phyloP scores from a whole-genome alignment of 2,888 invertebrate species.

The Plebejus argus region DNA sequence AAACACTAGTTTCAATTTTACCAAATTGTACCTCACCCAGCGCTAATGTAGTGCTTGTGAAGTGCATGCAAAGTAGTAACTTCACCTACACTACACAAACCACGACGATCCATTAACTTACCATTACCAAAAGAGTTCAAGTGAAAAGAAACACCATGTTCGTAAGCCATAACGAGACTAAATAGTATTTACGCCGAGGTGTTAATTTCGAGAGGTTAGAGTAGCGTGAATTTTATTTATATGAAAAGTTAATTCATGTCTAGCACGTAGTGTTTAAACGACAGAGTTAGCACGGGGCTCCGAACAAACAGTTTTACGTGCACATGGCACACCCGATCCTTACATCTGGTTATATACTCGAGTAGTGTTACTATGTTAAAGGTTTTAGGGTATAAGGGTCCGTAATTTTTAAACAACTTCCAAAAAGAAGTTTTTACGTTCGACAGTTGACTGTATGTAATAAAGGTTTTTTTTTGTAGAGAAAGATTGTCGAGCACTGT shows the following conservation, averaged over 20 bases:
- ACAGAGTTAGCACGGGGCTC: conserved; percentile 74
- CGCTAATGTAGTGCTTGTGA: no score
- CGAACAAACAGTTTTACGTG: conserved; percentile 69
- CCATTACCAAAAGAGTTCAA: neutral
- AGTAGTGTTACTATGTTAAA: neutral
- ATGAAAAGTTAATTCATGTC: conserved; percentile 80
- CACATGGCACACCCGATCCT: conserved; percentile 50
- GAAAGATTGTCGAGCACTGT: neutral
- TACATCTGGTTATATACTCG: conserved; percentile 41
- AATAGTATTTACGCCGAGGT: conserved; percentile 78
- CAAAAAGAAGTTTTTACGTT: no score
- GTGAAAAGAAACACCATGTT: conserved; percentile 38
- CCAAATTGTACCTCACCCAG: no score
- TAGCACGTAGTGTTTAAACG: conserved; percentile 79
- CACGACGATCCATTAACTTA: neutral
- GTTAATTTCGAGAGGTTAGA: conserved; percentile 81
- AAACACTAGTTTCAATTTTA: no score
- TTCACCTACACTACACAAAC: neutral
- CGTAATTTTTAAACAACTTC: neutral
- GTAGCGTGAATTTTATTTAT: conserved; percentile 81
- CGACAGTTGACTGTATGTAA: no score
- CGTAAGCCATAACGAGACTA: conserved; percentile 69
- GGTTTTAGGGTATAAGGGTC: neutral
- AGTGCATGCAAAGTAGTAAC: no score
- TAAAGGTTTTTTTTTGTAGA: neutral